phyloP scores from a whole-genome alignment of 2,888 invertebrate species.

The Icerya purchasi region DNA sequence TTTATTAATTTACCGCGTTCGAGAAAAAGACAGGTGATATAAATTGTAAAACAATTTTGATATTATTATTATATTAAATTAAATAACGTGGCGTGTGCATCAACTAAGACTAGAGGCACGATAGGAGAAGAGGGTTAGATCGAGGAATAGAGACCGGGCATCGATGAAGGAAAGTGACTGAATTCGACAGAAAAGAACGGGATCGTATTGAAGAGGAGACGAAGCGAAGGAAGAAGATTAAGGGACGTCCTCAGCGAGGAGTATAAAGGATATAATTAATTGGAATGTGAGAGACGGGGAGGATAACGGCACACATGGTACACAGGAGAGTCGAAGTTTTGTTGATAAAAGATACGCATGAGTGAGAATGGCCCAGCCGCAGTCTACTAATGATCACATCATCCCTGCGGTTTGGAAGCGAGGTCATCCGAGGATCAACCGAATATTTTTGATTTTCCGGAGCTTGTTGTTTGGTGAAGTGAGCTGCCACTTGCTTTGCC shows the following conservation, averaged over 20 bases:
- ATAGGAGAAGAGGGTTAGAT: neutral
- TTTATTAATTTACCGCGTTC: too few relatives aligned
- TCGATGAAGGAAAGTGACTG: neutral
- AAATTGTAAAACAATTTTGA: too few relatives aligned
- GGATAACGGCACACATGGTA: neutral
- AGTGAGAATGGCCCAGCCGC: neutral
- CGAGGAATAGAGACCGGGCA: neutral
- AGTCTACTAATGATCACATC: neutral
- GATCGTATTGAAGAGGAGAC: neutral
- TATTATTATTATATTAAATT: neutral
- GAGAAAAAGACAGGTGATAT: too few relatives aligned
- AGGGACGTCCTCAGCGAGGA: neutral
- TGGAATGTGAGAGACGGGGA: neutral
- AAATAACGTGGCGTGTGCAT: neutral
- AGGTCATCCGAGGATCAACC: neutral
- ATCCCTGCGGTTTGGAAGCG: neutral
- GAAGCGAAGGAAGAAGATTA: neutral
- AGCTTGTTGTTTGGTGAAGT: neutral
- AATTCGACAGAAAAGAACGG: neutral
- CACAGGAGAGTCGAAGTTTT: neutral
- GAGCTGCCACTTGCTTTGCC: neutral
- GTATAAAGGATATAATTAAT: neutral
- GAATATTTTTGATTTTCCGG: neutral
- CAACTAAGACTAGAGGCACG: neutral
- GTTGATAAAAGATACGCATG: neutral